These are phyloP conservation scores for Poeciliopsis turneri DNA, from an alignment of 2,797 vertebrate genomes.

Conservation along the genomic window DNA sequence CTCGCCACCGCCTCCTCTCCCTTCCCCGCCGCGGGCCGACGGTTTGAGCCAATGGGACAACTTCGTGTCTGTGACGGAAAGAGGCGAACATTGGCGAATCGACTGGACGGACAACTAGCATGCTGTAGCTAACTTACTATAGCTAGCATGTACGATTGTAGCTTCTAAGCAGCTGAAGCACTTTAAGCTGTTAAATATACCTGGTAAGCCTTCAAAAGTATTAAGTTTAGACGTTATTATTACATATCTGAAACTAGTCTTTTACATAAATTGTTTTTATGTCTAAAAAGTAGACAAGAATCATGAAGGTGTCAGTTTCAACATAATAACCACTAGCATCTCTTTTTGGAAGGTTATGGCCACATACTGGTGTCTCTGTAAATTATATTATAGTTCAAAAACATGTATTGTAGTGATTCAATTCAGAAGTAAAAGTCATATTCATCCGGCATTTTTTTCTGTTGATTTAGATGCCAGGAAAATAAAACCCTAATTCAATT, in stretches of 20 bases:
- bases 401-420: not conserved
- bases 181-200: not conserved
- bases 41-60: constrained; percentile 50
- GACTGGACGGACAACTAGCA: not conserved
- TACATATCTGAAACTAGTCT: not conserved
- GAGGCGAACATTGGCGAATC: constrained; percentile 28
- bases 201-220: not conserved
- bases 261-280: not conserved
- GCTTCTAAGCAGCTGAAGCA: not conserved
- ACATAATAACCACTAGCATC: not conserved
- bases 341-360: not conserved
- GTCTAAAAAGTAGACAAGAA: not conserved
- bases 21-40: constrained; percentile 26
- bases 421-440: not conserved
- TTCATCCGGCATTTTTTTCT: not conserved
- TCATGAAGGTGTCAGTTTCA: not conserved
- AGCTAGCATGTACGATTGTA: not conserved
- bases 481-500: not conserved
- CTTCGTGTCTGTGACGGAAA: constrained; percentile 50
- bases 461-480: not conserved
- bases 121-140: not conserved
- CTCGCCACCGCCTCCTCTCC: constrained; percentile 55
- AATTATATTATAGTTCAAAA: not conserved
- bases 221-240: not conserved
- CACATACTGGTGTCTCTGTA: not conserved